Conservation (phyloP, 2,113 vertebrate species). For the human region DNA sequence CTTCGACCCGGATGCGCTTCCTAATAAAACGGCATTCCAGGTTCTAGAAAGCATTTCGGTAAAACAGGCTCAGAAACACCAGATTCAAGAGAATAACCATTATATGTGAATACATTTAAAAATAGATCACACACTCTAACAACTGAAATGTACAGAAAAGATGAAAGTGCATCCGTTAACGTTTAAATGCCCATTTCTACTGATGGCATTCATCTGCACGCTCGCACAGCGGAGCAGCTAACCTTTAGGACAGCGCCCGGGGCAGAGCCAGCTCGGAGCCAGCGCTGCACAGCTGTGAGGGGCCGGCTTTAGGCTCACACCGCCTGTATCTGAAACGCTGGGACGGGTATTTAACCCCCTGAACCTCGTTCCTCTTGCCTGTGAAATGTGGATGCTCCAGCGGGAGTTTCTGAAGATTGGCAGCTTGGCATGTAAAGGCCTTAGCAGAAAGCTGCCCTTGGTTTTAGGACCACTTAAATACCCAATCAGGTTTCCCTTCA, state of each 20-base stretch:
- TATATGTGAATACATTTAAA: not conserved
- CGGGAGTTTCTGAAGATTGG: not conserved
- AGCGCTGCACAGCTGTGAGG: not conserved
- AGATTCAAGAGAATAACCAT: not conserved
- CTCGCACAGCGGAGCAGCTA: fast-evolving
- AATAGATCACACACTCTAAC: not conserved
- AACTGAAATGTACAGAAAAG: not conserved
- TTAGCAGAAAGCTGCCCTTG: not conserved
- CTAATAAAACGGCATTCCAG: fast-evolving
- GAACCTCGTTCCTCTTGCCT: not conserved
- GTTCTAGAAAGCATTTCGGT: not conserved
- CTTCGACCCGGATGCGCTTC: fast-evolving
- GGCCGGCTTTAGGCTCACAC: not conserved
- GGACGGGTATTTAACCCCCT: not conserved
- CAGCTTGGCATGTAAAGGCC: fast-evolving
- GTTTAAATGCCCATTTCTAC: not conserved
- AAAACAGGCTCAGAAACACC: not conserved
- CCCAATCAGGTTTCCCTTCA: fast-evolving
- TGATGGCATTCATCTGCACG: not conserved
- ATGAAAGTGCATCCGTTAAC: no score
- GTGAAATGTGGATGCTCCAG: not conserved
- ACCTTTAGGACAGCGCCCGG: fast-evolving
- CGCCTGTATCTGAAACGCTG: not conserved
- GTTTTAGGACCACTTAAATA: not conserved
- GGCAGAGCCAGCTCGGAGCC: fast-evolving